Percentiles rank a stretch among this genome's conserved stretches.
Conservation (phyloP, 2,113 vertebrate species). For the Muscicapa adusta region DNA sequence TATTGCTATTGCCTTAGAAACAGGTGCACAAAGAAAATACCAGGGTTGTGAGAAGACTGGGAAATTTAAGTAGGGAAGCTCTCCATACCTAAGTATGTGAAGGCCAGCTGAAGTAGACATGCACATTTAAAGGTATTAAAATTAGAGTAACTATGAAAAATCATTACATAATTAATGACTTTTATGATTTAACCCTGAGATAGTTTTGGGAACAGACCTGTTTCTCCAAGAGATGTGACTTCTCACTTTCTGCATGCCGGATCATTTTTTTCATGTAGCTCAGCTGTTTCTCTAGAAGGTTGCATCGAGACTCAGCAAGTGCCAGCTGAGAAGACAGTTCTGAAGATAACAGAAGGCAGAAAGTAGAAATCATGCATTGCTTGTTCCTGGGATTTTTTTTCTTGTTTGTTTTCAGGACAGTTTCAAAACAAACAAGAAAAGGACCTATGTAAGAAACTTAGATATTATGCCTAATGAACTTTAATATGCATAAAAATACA, state of each 20-base stretch:
- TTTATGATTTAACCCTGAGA: neutral
- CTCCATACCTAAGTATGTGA: neutral
- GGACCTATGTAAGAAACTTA: neutral
- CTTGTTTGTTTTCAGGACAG: neutral
- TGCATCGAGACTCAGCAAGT: constrained; percentile 86
- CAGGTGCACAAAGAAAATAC: neutral
- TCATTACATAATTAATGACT: neutral
- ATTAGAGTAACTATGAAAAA: neutral
- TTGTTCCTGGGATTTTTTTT: neutral
- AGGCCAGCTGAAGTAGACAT: neutral
- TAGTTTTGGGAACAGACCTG: constrained; percentile 73
- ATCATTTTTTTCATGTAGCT: constrained; percentile 88
- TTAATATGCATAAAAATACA: neutral
- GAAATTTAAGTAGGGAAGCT: neutral
- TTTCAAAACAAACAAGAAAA: neutral
- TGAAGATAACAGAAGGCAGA: constrained; percentile 48
- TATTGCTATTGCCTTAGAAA: neutral
- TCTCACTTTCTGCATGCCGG: constrained; percentile 81
- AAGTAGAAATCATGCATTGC: neutral
- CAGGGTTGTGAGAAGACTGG: neutral
- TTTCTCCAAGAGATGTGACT: constrained; percentile 77
- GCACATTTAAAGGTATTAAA: neutral
- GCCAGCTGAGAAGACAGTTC: constrained; percentile 83
- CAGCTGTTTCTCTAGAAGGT: constrained; percentile 87
- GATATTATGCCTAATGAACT: neutral